Conservation (phyloP, 2,888 invertebrate genomes). For the Meteorus cinctellus region DNA sequence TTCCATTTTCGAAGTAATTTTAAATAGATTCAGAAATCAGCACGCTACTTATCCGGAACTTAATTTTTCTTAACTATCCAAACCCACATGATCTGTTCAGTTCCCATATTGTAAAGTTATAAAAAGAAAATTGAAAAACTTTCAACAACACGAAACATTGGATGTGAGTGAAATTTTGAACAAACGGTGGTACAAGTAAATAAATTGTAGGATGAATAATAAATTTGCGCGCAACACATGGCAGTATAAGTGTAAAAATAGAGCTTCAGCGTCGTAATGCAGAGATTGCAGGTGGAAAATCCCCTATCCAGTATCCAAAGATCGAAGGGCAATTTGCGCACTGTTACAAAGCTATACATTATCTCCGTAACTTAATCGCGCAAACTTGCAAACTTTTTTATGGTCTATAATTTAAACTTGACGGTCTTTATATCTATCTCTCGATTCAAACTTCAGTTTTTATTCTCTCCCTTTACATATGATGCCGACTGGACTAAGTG, state of each 20-base stretch:
- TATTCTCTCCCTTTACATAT: neutral
- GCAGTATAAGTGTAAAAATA: constrained; percentile 18
- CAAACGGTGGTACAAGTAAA: neutral
- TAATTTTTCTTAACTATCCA: too few species aligned
- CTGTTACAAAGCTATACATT: constrained; percentile 36
- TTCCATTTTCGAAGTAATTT: too few species aligned
- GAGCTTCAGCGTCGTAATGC: constrained; percentile 1
- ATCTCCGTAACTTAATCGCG: constrained; percentile 65
- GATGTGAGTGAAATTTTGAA: neutral
- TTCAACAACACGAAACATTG: neutral
- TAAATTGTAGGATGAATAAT: neutral
- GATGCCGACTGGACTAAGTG: neutral
- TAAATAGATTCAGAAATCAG: too few species aligned
- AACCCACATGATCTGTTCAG: too few species aligned
- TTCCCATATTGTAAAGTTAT: neutral
- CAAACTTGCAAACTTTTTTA: constrained; percentile 65
- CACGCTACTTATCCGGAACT: too few species aligned
- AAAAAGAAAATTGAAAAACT: neutral
- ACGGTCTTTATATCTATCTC: constrained; percentile 36
- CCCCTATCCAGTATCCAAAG: neutral
- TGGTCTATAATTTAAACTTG: constrained; percentile 66
- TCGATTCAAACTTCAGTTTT: neutral
- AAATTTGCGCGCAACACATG: constrained; percentile 45
- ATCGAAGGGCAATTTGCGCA: neutral
- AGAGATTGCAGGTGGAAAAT: constrained; percentile 18